Evolutionary conservation across 1,140 invertebrate species (phyloP).

Genomic region (Tachypleus tridentatus): DNA sequence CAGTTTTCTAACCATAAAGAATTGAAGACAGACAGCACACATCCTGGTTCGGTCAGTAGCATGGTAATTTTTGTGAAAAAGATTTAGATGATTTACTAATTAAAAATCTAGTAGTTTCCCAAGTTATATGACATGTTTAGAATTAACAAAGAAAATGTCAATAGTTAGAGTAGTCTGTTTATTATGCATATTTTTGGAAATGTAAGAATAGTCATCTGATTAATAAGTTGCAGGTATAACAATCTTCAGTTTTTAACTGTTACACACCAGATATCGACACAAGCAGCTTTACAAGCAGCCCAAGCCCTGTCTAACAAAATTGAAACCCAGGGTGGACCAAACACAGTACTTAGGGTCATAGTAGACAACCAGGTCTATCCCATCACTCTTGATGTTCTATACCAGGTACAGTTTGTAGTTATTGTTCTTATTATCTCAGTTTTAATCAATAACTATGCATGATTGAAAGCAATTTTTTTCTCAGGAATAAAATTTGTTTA

Average conservation of each 20-base stretch:
- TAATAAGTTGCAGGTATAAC: not conserved
- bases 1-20: conserved; percentile 98
- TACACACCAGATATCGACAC: conserved; percentile 55
- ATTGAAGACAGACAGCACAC: conserved; percentile 90
- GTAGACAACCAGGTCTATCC: conserved; percentile 97
- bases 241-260: conserved; percentile 10
- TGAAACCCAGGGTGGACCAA: conserved; percentile 75
- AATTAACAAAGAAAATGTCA: too few relatives aligned
- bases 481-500: too few relatives aligned
- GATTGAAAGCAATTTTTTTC: too few relatives aligned
- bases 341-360: conserved; percentile 92
- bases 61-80: too few relatives aligned
- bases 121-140: too few relatives aligned
- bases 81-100: not conserved
- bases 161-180: too few relatives aligned
- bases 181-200: too few relatives aligned
- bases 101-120: not conserved
- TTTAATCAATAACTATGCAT: too few relatives aligned
- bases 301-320: conserved; percentile 34
- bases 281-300: conserved; percentile 59
- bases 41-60: conserved; percentile 73
- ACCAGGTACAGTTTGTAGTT: conserved; percentile 49
- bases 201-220: too few relatives aligned
- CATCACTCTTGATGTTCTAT: conserved; percentile 90
- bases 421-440: too few relatives aligned